Conservation (phyloP, 2,797 vertebrate species). For the Bradypodion pumilum region DNA sequence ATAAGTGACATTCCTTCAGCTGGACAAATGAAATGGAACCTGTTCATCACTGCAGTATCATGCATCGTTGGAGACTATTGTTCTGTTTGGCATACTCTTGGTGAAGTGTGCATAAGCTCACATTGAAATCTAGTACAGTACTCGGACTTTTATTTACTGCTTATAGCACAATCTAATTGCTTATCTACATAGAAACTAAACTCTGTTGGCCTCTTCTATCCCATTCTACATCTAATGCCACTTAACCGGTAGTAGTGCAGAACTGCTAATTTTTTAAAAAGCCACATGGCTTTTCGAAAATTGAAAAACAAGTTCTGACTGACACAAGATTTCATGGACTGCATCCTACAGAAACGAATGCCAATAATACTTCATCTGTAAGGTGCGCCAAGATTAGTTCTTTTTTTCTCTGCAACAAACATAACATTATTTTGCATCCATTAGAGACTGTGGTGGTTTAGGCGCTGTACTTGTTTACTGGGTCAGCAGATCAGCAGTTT, state of each 20-base stretch:
- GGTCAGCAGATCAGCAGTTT: too few species aligned
- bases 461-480: too few species aligned
- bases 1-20: neutral
- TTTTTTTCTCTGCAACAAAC: too few species aligned
- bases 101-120: neutral
- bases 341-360: too few species aligned
- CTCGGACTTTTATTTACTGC: too few species aligned
- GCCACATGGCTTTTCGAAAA: neutral
- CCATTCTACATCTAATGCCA: neutral
- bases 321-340: too few species aligned
- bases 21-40: neutral
- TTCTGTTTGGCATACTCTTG: neutral
- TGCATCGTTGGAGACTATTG: neutral
- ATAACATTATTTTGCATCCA: too few species aligned
- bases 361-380: too few species aligned
- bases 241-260: neutral
- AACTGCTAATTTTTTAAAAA: neutral
- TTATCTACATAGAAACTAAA: neutral
- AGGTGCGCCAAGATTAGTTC: too few species aligned
- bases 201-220: neutral
- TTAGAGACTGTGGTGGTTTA: too few species aligned
- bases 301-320: too few species aligned
- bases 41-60: neutral
- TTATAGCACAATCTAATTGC: too few species aligned
- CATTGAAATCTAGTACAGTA: neutral